phyloP scores from a whole-genome alignment of 2,888 invertebrate genomes.

The Meganola albula region DNA sequence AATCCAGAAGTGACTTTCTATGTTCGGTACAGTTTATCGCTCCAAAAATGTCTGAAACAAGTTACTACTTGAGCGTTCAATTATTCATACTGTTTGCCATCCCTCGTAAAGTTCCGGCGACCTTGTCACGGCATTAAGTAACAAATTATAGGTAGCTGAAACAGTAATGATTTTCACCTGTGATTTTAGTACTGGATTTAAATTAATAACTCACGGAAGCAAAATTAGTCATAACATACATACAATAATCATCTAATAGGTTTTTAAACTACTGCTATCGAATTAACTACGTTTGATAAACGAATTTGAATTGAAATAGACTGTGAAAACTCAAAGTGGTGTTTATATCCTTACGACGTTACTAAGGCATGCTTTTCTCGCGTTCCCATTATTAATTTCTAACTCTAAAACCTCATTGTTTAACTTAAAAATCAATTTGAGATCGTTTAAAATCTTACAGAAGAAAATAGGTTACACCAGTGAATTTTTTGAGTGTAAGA shows the following conservation, averaged over 20 bases:
- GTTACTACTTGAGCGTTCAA: constrained; percentile 58
- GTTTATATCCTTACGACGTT: too few relatives aligned
- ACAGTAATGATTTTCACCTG: too few relatives aligned
- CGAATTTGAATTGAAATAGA: constrained; percentile 1
- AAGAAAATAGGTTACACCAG: too few relatives aligned
- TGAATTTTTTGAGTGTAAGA: too few relatives aligned
- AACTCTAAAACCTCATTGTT: too few relatives aligned
- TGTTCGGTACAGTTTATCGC: constrained; percentile 42
- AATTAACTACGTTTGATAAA: not conserved
- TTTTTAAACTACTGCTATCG: not conserved
- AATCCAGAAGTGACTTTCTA: constrained; percentile 44
- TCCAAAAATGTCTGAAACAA: constrained; percentile 52
- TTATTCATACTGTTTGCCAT: constrained; percentile 71
- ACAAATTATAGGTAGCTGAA: constrained; percentile 69
- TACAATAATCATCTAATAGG: not conserved
- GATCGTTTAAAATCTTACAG: too few relatives aligned
- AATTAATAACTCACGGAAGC: too few relatives aligned
- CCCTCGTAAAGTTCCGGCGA: constrained; percentile 46
- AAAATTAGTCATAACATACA: too few relatives aligned
- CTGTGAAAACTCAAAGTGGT: constrained; percentile 13
- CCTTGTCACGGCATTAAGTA: constrained; percentile 63
- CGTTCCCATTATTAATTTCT: too few relatives aligned
- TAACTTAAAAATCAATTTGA: too few relatives aligned
- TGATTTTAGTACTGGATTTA: too few relatives aligned
- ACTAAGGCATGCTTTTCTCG: too few relatives aligned